phyloP scores from a whole-genome alignment of 2,888 invertebrate genomes.

The Pseudococcus longispinus region DNA sequence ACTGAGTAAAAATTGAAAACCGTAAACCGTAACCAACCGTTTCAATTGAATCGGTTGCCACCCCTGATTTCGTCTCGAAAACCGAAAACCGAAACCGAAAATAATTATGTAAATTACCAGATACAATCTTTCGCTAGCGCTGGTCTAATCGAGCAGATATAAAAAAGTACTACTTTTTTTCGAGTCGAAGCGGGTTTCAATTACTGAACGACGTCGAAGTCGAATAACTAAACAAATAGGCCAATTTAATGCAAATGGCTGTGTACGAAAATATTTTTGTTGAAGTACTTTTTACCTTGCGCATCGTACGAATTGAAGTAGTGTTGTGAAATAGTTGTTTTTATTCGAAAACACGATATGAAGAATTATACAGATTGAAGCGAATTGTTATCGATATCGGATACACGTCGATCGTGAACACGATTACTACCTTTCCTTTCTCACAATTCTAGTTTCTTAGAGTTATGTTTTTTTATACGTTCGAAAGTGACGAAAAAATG shows the following conservation, averaged over 20 bases:
- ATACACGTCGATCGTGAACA: background rate
- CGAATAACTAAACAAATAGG: too few relatives aligned
- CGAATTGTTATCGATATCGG: background rate
- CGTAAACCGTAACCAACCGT: too few relatives aligned
- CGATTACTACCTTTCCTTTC: background rate
- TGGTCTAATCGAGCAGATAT: too few relatives aligned
- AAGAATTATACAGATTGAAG: background rate
- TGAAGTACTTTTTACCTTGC: background rate
- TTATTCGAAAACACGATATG: background rate
- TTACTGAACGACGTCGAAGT: too few relatives aligned
- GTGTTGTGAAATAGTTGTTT: background rate
- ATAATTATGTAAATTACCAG: too few relatives aligned
- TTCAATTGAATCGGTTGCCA: too few relatives aligned
- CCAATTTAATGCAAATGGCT: slow-evolving; percentile 51
- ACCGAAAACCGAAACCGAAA: too few relatives aligned
- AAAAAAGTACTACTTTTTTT: too few relatives aligned
- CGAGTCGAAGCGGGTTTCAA: too few relatives aligned
- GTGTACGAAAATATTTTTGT: slow-evolving; percentile 12
- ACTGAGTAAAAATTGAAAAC: too few relatives aligned
- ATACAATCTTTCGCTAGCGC: too few relatives aligned
- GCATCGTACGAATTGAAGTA: background rate
- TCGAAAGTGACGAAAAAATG: background rate
- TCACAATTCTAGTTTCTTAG: background rate
- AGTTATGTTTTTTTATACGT: background rate
- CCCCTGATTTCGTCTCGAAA: too few relatives aligned